Base-by-base conservation (phyloP, 2,113 vertebrate genomes). In the Gorsachius goisagi region DNA sequence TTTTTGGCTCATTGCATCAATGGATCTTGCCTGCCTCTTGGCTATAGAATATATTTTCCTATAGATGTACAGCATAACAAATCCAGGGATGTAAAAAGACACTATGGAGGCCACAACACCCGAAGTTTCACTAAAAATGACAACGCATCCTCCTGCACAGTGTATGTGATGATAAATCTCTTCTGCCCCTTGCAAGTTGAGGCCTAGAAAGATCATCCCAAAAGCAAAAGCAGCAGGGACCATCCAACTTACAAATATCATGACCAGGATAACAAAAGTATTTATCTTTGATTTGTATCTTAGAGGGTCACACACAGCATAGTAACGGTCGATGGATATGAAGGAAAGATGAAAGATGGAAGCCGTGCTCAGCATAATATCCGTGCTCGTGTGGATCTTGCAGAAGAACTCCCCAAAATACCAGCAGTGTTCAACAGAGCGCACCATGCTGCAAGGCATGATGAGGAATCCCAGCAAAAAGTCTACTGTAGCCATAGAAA, bases 381-480 rank as follows among this genome's bases (percentile, higher is more conserved):
- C 98, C 0, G 6, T 89, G 74, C 98, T 98, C 0, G 97, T 98
- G 68, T 99, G 98, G 75, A 99, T 93, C 95, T 98, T 98, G 96
- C 98, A 99, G 90, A 99, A 98, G 59, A 97, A 27, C 13, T 98
- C 93, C 26, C 98, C 98, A 71, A 99, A 99, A 89, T 98, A 98
- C 98, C 98, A 99, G 74, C 98, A 98, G n/a, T 97, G 95, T 71
- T 99, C 98, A 50, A 98, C 95, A 6, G 98, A 98, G 60, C 98
- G 98, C 64, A 98, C 97, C 98, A 98, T 98, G 74, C 98, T 99
- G 49, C 98, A 98, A 26, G 99, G 98, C 98, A 99, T 99, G 88
- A 99, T 45, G 78, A 99, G 44, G 44, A 94, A 95, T 39, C 98
- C 98, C 64, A 99, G 88, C 16, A 99, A 95, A 49, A 98, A 97